These are phyloP conservation scores for Laspeyria flexula DNA, from an alignment of 2,888 invertebrate genomes.

Conservation along the genomic window DNA sequence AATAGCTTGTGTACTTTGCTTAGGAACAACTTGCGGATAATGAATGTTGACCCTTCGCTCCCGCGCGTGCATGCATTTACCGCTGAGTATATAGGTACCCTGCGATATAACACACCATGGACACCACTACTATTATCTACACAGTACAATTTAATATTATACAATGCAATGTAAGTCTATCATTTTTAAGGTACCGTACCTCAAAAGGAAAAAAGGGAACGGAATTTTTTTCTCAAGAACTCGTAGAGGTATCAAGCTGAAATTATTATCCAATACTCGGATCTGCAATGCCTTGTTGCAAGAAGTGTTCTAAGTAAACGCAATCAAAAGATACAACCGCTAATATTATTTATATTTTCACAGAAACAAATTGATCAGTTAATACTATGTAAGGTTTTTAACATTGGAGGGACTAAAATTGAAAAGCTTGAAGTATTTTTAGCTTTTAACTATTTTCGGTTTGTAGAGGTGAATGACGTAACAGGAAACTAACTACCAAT, in stretches of 20 bases:
- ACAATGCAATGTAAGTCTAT: conserved; percentile 13
- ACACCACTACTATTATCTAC: neutral
- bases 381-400: neutral
- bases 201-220: too few species aligned
- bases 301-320: too few species aligned
- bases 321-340: too few species aligned
- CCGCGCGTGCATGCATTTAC: conserved; percentile 28
- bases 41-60: conserved; percentile 47
- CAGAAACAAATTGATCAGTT: neutral
- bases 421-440: conserved; percentile 31
- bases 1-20: conserved; percentile 52
- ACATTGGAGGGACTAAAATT: conserved; percentile 3
- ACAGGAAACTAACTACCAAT: conserved; percentile 39
- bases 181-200: too few species aligned
- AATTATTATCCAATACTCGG: too few species aligned
- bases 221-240: too few species aligned
- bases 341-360: neutral
- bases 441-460: conserved; percentile 20
- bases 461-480: conserved; percentile 41
- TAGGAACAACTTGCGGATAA: conserved; percentile 50
- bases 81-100: conserved; percentile 15
- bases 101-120: conserved; percentile 21
- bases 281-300: too few species aligned
- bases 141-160: conserved; percentile 22
- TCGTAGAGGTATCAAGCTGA: too few species aligned